Evolutionary conservation across 2,797 vertebrate species (phyloP).

Genomic region (Tapera naevia): DNA sequence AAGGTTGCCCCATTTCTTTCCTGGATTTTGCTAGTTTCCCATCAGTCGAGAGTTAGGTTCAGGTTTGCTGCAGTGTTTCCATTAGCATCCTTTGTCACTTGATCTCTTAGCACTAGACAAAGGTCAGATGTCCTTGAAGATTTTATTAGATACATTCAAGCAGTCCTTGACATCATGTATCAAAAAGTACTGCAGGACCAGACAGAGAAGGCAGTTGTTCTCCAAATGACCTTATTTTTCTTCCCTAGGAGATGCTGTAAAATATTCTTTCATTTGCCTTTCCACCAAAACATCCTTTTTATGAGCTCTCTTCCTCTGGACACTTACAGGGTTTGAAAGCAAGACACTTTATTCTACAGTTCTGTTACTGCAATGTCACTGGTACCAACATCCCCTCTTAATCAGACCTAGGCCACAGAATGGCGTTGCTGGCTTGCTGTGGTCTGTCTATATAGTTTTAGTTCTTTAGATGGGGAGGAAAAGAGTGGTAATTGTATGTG

Average conservation of each 20-base stretch:
- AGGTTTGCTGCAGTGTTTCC: not conserved
- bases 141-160: not conserved
- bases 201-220: not conserved
- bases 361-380: not conserved
- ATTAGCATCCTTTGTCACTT: not conserved
- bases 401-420: not conserved
- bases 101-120: not conserved
- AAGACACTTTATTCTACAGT: not conserved
- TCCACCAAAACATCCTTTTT: not conserved
- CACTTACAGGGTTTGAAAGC: not conserved
- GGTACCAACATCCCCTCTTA: not conserved
- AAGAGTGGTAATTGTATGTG: not conserved
- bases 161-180: not conserved
- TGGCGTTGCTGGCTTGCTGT: not conserved
- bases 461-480: not conserved
- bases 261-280: not conserved
- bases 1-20: not conserved
- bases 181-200: not conserved
- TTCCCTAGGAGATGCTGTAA: not conserved
- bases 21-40: not conserved
- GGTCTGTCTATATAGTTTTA: not conserved
- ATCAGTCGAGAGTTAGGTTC: not conserved
- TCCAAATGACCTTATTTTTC: conserved; percentile 2
- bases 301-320: not conserved
- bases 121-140: not conserved